Base-by-base conservation (phyloP, 92 coral and sea anemone species). In the Palythoa heliodiscus region DNA sequence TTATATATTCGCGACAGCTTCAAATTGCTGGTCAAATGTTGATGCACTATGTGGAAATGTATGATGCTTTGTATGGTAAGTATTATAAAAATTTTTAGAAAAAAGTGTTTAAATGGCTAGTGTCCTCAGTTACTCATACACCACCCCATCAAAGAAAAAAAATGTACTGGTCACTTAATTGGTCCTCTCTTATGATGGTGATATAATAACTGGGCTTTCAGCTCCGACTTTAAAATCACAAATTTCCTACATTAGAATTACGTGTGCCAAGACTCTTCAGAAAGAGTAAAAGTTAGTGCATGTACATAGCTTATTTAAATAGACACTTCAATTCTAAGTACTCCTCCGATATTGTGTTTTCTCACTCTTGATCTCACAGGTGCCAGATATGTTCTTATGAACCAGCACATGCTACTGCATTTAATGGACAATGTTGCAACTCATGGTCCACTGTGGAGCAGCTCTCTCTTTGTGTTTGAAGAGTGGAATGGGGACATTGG, bases 21-120 rank as follows among this genome's bases (percentile, higher is more conserved):
- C 35, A 52, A 75, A 11, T 52, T 22, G 79, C 79, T 52, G 79
- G 63, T 2, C 39, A 23, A 52, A 8, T 75, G 17, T 16, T 75
- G 37, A 75, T 75, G 66, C 79, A 75, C n/a, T 75, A 52, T 52
- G 66, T 75, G 19, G 79, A 75, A 16, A 75, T 52, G 79, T 20
- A 19, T 52, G 79, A 75, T 75, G 79, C 64, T 2, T 75, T 38
- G 43, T 75, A 75, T 75, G 79, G 79, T 75, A 75, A 47, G 79
- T 22, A 19, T 16, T 55, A 16, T 55, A 55, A 7, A 9, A 55
- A 55, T 55, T 55, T 55, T 55, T 55, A 55, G 61, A 55, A 55
- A 55, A 12, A 55, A 55, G 61, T 55, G 15, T 35, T 25, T 24
- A 35, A 37, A 29, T 0, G 37, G 11, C 16, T 25, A 14, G 22